These are phyloP conservation scores for Orcinus orca DNA, from an alignment of 2,113 vertebrate genomes.

Conservation along the genomic window DNA sequence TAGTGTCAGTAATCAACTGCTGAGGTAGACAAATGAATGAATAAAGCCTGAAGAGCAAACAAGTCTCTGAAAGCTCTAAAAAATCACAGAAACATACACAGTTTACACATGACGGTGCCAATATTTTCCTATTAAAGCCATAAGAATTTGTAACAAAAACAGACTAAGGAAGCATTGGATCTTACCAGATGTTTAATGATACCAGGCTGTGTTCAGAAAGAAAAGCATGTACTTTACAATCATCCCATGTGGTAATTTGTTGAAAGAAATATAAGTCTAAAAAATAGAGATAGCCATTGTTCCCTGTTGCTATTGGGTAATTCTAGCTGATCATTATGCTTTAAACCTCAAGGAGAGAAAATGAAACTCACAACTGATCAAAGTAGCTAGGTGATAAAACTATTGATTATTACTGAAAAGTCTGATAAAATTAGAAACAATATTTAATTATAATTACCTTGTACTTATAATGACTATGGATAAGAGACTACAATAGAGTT, in stretches of 20 bases:
- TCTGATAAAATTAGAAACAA: neutral
- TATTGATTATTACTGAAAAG: neutral
- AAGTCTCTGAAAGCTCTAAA: neutral
- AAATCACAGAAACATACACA: constrained; percentile 41
- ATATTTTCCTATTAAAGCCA: constrained; percentile 62
- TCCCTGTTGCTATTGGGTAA: neutral
- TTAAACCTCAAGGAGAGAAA: neutral
- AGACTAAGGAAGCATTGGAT: constrained; percentile 43
- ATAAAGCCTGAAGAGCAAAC: neutral
- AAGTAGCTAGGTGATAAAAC: neutral
- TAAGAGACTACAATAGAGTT: neutral
- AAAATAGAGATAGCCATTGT: neutral
- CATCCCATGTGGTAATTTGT: neutral
- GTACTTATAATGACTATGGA: neutral
- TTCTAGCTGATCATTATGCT: neutral
- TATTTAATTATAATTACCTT: neutral
- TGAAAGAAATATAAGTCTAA: constrained; percentile 1
- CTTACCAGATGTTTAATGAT: constrained; percentile 23
- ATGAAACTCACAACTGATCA: neutral
- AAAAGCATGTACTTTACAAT: constrained; percentile 55
- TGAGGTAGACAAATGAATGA: neutral
- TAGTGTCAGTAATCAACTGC: neutral
- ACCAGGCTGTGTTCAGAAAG: constrained; percentile 19
- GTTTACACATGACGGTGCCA: constrained; percentile 52
- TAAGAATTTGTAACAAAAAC: constrained; percentile 68